These are phyloP conservation scores for Eugnorisma glareosa DNA, from an alignment of 2,888 invertebrate species.

Conservation along the genomic window DNA sequence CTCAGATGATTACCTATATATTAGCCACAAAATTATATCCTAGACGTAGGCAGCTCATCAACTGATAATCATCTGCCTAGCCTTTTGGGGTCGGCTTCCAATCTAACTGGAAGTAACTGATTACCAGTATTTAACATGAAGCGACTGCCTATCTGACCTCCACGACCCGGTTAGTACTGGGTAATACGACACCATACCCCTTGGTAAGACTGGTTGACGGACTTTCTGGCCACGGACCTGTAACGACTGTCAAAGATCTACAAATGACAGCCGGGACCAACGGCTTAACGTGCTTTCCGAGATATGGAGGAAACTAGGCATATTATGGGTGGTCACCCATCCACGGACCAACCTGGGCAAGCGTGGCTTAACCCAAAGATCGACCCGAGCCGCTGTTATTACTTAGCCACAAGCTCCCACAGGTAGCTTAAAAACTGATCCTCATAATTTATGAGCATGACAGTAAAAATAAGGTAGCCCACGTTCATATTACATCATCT, in stretches of 20 bases:
- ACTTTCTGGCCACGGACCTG: not conserved
- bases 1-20: not conserved
- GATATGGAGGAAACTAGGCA: not conserved
- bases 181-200: not conserved
- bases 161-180: not conserved
- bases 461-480: not conserved
- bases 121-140: not conserved
- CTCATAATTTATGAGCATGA: not conserved
- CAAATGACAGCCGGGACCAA: not conserved
- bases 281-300: not conserved
- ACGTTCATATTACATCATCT: constrained; percentile 16
- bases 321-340: not conserved
- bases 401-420: not conserved
- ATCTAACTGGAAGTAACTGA: not conserved
- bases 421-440: not conserved
- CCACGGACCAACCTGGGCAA: not conserved
- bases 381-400: not conserved
- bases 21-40: not conserved
- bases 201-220: not conserved
- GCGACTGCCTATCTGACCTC: not conserved
- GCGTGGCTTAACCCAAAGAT: not conserved
- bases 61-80: not conserved
- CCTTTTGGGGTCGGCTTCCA: not conserved
- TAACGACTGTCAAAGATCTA: not conserved
- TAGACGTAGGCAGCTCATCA: not conserved